phyloP scores from a whole-genome alignment of 37 sponge, comb jelly and placozoan genomes.

The Bolinopsis microptera region DNA sequence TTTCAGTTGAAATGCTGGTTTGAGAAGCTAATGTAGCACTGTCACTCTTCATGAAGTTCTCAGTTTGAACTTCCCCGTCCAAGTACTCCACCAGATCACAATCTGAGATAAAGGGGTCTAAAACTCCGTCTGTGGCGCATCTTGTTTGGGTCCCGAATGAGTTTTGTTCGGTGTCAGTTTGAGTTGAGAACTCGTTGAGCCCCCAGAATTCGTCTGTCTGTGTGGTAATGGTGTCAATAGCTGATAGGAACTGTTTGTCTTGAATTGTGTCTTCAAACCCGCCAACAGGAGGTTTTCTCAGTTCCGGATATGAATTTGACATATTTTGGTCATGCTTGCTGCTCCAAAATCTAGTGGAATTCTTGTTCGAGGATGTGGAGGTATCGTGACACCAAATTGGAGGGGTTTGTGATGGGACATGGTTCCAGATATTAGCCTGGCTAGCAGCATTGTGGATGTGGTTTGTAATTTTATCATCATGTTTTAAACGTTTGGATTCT shows the following conservation, averaged over 20 bases:
- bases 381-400: not conserved
- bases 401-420: not conserved
- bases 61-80: slow-evolving; percentile 60
- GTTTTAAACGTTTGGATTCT: not conserved
- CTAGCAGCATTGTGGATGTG: not conserved
- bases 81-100: slow-evolving; percentile 52
- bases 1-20: not conserved
- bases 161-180: slow-evolving; percentile 60
- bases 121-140: not conserved
- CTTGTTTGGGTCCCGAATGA: slow-evolving; percentile 58
- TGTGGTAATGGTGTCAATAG: slow-evolving; percentile 9
- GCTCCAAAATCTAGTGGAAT: not conserved
- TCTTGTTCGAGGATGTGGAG: not conserved
- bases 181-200: slow-evolving; percentile 48
- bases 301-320: not conserved
- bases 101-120: slow-evolving; percentile 15
- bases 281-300: not conserved
- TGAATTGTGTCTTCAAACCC: not conserved
- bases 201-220: slow-evolving; percentile 46
- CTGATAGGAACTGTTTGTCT: slow-evolving; percentile 30
- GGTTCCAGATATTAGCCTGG: not conserved
- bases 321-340: not conserved
- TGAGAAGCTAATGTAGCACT: slow-evolving; percentile 1
- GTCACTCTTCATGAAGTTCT: not conserved
- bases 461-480: not conserved